A percentile compares a stretch with the other conserved stretches of the same genome.
Evolutionary conservation across 2,113 vertebrate genomes (phyloP).

Genomic region (Cromileptes altivelis): DNA sequence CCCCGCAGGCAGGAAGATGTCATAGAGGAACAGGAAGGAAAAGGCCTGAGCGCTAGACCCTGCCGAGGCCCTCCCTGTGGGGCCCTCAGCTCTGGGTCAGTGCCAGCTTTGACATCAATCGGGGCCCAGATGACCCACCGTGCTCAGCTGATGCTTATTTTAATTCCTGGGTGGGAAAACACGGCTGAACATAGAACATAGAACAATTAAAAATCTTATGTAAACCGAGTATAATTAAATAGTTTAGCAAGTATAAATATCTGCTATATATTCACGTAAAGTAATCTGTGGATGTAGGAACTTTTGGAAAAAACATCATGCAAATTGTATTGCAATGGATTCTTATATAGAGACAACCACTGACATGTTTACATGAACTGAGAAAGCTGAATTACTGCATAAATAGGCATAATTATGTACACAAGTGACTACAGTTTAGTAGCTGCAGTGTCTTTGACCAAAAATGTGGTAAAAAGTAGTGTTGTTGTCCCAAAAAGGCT

Average conservation of each 20-base stretch:
- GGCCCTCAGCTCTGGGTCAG: conserved; percentile 83
- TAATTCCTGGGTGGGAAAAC: conserved; percentile 55
- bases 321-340: not conserved
- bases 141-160: conserved; percentile 56
- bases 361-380: not conserved
- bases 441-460: not conserved
- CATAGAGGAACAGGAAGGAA: conserved; percentile 94
- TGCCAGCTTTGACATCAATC: conserved; percentile 91
- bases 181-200: not conserved
- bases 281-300: not conserved
- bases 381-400: not conserved
- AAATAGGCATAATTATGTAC: no score
- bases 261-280: not conserved
- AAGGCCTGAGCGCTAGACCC: conserved; percentile 57
- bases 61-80: conserved; percentile 87
- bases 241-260: not conserved
- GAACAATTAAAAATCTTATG: not conserved
- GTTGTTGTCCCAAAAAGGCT: not conserved
- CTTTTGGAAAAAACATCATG: not conserved
- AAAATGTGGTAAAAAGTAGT: not conserved
- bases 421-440: not conserved
- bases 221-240: not conserved
- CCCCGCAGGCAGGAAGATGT: conserved; percentile 91
- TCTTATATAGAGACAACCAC: not conserved
- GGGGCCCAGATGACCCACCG: conserved; percentile 51